Evolutionary conservation across 2,888 invertebrate genomes (phyloP), one percentile per base, ranked within the genome.

Genomic region (Chironomus tentans): DNA sequence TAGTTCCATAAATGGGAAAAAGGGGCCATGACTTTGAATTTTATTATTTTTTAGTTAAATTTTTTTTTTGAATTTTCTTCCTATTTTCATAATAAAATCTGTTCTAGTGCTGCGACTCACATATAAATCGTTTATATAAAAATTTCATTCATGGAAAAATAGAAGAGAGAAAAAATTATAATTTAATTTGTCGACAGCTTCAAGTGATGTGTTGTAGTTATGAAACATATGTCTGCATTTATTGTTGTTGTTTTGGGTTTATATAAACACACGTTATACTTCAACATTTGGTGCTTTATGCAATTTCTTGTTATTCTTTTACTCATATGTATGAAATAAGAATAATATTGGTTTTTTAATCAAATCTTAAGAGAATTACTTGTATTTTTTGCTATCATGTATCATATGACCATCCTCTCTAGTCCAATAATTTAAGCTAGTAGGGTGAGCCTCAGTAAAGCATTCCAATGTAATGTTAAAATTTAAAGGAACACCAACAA

Each of bases 401-500:
- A 95, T 93, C 94, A 95, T 95, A 81, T 92, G 90, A 10, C 92
- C 93, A 80, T 92, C 93, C 81, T 93, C 93, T 77, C 92, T 86
- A 0, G 94, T 93, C 95, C 94, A 95, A 82, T 94, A 94, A 85
- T 95, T 95, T 77, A 95, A 87, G 15, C 95, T 95, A 46, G 92
- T 92, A 3, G 95, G 95, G 85, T 94, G 93, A 2, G 95, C 95
- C 84, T 95, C 95, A 5, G 94, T 93, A 82, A 92, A 91, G 82
- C 95, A 95, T 84, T 95, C 94, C 78, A 95, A 84, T 4, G 93
- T 93, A 10, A 94, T 91, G 80, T 92, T 91, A 83, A 91, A 92
- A 78, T 91, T 91, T 77, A 92, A 85, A 0, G 94, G 93, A 15
- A 92, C 92, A 38, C 94, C 94, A 50, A 95, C 94, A 78, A 95